Evolutionary conservation across 2,888 invertebrate species (phyloP).

Genomic region (Catocala nupta): DNA sequence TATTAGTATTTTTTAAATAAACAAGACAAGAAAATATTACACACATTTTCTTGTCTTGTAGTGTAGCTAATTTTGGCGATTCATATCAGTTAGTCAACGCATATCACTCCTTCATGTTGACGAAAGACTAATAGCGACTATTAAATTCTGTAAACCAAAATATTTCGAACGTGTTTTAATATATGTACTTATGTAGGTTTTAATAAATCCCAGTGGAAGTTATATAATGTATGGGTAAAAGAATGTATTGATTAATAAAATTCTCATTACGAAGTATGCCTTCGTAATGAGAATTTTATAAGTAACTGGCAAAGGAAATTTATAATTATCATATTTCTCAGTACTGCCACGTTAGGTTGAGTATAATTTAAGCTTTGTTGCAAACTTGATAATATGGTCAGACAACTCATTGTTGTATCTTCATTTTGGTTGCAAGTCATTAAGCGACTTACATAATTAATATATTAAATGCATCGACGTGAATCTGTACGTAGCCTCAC

Average conservation of each 20-base stretch:
- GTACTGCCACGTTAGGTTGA: neutral
- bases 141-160: conserved; percentile 12
- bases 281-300: neutral
- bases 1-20: conserved; percentile 23
- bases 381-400: conserved; percentile 2
- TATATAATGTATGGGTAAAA: conserved; percentile 15
- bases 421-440: neutral
- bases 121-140: conserved; percentile 28
- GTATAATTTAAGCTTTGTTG: conserved; percentile 3
- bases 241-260: conserved; percentile 16
- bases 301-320: neutral
- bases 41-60: too few species aligned
- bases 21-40: conserved; percentile 15
- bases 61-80: conserved; percentile 35
- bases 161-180: too few species aligned
- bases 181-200: too few species aligned
- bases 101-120: conserved; percentile 26
- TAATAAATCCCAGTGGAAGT: conserved; percentile 2
- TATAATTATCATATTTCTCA: neutral
- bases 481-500: too few species aligned
- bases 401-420: neutral
- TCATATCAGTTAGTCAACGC: conserved; percentile 35
- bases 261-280: too few species aligned
- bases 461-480: too few species aligned
- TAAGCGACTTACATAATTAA: too few species aligned